Percentiles rank a stretch among this genome's conserved stretches.
phyloP scores from a whole-genome alignment of 2,797 vertebrate genomes.

The Eremophila alpestris region DNA sequence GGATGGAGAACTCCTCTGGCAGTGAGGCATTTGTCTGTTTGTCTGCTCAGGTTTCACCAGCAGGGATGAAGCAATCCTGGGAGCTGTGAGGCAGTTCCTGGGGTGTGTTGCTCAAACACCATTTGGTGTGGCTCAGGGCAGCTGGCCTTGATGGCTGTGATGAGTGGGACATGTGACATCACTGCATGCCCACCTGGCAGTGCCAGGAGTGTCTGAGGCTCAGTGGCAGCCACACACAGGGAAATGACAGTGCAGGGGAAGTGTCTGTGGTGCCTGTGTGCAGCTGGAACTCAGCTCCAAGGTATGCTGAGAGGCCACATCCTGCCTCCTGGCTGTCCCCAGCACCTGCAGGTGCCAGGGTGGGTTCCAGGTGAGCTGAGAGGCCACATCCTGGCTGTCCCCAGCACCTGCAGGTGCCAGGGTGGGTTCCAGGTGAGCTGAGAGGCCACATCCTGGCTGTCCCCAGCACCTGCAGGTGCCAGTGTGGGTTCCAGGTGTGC shows the following conservation, averaged over 20 bases:
- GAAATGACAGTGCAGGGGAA: neutral
- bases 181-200: neutral
- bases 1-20: neutral
- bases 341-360: too few species aligned
- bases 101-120: neutral
- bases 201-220: neutral
- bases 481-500: too few species aligned
- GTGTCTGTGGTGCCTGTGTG: neutral
- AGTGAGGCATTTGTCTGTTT: neutral
- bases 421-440: too few species aligned
- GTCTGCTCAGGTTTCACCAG: neutral
- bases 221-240: rapidly evolving
- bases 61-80: neutral
- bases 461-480: too few species aligned
- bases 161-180: neutral
- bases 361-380: neutral
- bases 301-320: neutral
- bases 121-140: neutral
- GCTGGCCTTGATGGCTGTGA: neutral
- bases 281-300: neutral
- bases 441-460: too few species aligned
- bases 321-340: neutral
- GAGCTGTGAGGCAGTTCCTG: neutral
- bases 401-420: too few species aligned
- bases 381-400: neutral